Evolutionary conservation across 1,140 invertebrate genomes (phyloP), one percentile per base, ranked within the genome.

Genomic region (Macrocentrus cingulum): DNA sequence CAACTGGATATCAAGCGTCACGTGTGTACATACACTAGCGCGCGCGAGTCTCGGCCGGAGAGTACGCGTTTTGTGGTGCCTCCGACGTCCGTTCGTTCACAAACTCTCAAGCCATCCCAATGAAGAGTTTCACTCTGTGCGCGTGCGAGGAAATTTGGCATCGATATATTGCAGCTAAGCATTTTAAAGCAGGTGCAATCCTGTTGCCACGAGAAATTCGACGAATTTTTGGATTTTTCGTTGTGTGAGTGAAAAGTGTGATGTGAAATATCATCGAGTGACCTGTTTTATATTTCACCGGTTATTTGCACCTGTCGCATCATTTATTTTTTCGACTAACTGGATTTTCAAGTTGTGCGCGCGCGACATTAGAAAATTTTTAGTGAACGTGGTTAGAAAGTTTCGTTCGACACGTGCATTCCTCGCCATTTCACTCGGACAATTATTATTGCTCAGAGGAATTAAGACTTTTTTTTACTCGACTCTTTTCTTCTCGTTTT

Each of bases 341-440:
- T 0, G 16, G 16, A 25, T 13, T 13, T 48, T 11, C 11, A 25
- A 20, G 16, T 20, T 11, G n/a, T 8, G 13, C 19, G 7, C 11
- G n/a, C n/a, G n/a, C n/a, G n/a, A n/a, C n/a, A n/a, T n/a, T n/a
- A n/a, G n/a, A n/a, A n/a, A n/a, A n/a, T n/a, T 56, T 56, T 49
- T 45, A 13, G 45, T 56, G 34, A 56, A 25, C 13, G 20, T 34
- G 45, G 49, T 56, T 56, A 56, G 54, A 56, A 56, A 56, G 54
- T 56, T 56, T 56, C 13, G 54, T 44, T 44, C 49, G 32, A 56
- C 53, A 56, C 46, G 44, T 56, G 19, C 32, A 56, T 56, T 48
- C 54, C 34, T 7, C 11, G 11, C 41, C 18, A 20, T 11, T 13
- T 4, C 1, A 36, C 18, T n/a, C n/a, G 8, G 11, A 39, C 8